Percentiles rank a stretch among this genome's conserved stretches.
Conservation (phyloP, 2,797 vertebrate species). For the Hydrophis major region DNA sequence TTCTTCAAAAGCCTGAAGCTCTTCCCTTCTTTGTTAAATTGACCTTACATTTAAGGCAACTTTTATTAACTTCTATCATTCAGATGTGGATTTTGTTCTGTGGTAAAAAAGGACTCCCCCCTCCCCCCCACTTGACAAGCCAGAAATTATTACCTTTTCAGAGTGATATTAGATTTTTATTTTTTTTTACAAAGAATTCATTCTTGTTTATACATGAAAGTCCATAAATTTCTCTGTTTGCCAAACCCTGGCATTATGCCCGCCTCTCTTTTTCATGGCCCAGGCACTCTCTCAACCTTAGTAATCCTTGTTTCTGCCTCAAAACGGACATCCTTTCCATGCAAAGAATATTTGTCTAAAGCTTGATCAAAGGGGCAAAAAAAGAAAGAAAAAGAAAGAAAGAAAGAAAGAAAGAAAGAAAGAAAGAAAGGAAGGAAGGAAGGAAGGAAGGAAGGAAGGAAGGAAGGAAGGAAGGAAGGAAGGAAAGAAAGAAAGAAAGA, state of each 20-base stretch:
- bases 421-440: too few relatives aligned
- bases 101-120: background rate
- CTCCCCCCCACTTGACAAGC: background rate
- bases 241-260: slow-evolving; percentile 40
- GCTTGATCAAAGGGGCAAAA: background rate
- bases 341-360: slow-evolving; percentile 33
- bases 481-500: too few relatives aligned
- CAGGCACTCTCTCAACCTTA: background rate
- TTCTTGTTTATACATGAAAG: slow-evolving; percentile 60
- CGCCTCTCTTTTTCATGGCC: slow-evolving; percentile 40
- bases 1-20: background rate
- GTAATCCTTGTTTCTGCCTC: slow-evolving; percentile 7
- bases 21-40: background rate
- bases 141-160: slow-evolving; percentile 20
- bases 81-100: background rate
- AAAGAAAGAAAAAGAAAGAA: background rate
- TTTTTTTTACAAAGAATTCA: background rate
- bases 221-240: slow-evolving; percentile 54
- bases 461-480: too few relatives aligned
- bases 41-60: background rate
- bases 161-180: slow-evolving; percentile 37
- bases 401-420: background rate
- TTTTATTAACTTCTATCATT: background rate
- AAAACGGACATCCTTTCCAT: slow-evolving; percentile 9
- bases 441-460: background rate